Conservation (phyloP, 1,140 invertebrate genomes). For the Drosophila tsacasi region DNA sequence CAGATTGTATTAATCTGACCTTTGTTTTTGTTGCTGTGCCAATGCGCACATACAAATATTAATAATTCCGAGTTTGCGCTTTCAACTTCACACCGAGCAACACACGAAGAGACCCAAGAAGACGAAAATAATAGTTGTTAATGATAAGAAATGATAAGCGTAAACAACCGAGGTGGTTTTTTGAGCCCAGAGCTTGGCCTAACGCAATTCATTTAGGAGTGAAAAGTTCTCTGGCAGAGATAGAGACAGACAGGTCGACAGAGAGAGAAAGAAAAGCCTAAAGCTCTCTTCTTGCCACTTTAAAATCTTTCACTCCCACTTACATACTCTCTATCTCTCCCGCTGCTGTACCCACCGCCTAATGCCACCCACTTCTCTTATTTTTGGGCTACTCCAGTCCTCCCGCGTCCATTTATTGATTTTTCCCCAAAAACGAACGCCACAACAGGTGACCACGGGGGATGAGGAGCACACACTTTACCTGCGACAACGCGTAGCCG, state of each 20-base stretch:
- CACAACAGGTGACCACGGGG: conserved; percentile 59
- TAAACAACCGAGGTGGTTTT: conserved; percentile 34
- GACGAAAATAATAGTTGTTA: not conserved
- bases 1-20: conserved; percentile 24
- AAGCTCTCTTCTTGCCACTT: not conserved
- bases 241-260: not conserved
- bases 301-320: not conserved
- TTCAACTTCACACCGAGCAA: conserved; percentile 9
- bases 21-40: conserved; percentile 11
- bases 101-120: conserved; percentile 1
- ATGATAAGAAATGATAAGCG: conserved; percentile 10
- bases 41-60: not conserved
- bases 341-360: not conserved
- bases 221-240: conserved; percentile 12
- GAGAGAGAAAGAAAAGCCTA: not conserved
- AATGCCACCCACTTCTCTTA: not conserved
- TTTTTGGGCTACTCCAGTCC: not conserved
- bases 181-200: conserved; percentile 16
- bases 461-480: conserved; percentile 81
- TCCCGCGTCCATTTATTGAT: conserved; percentile 53
- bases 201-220: conserved; percentile 47
- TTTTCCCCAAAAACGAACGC: conserved; percentile 45
- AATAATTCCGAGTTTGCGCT: conserved; percentile 3
- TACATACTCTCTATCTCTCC: not conserved
- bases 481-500: conserved; percentile 92